Evolutionary conservation across 2,888 invertebrate species (phyloP).

Genomic region (Cryptocephalus moraei): DNA sequence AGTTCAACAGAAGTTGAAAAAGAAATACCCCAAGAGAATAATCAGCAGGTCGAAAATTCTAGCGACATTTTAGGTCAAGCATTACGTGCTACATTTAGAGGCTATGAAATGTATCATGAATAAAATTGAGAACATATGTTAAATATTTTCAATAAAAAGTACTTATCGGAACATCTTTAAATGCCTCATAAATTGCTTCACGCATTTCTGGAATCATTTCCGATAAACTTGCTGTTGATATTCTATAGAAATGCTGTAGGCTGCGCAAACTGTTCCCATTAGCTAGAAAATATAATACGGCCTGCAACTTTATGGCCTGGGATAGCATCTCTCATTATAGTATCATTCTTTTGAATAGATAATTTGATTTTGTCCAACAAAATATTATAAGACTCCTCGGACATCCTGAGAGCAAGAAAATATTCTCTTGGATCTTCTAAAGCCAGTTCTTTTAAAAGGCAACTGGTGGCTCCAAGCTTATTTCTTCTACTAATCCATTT

Average conservation of each 20-base stretch:
- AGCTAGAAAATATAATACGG: constrained; percentile 1
- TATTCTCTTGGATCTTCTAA: neutral
- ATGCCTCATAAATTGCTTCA: neutral
- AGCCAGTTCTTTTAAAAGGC: neutral
- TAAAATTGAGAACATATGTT: no score
- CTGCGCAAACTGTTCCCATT: neutral
- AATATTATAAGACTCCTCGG: neutral
- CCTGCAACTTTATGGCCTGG: neutral
- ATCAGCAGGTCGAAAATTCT: no score
- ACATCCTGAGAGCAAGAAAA: neutral
- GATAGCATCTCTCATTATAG: neutral
- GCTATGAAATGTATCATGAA: no score
- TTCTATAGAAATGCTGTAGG: no score
- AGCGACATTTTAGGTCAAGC: no score
- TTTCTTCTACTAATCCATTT: neutral
- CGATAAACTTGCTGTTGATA: neutral
- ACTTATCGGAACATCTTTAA: no score
- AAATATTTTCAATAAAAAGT: no score
- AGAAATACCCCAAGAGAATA: no score
- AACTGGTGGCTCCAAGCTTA: neutral
- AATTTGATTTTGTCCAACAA: neutral
- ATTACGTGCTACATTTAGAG: no score
- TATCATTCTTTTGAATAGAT: neutral
- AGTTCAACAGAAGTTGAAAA: no score
- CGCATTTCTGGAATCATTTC: neutral